Evolutionary conservation across 35 echinoderm and acorn worm genomes (phyloP).

Genomic region (Acanthaster planci): DNA sequence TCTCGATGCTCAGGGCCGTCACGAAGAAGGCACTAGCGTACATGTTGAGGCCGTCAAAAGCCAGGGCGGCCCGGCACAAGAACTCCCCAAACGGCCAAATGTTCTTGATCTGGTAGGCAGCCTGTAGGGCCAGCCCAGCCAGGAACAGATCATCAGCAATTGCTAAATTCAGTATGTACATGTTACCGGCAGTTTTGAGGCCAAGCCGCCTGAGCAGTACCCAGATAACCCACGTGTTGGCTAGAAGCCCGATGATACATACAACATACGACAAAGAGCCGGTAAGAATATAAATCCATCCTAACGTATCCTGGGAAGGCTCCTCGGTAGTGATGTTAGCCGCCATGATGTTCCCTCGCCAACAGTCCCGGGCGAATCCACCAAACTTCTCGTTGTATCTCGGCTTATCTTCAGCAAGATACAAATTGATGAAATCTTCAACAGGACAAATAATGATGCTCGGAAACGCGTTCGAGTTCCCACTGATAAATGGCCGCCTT

Average conservation of each 20-base stretch:
- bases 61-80: neutral
- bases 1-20: constrained; percentile 39
- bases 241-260: constrained; percentile 21
- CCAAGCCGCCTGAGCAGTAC: constrained; percentile 14
- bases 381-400: too few species aligned
- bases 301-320: neutral
- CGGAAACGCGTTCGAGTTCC: too few species aligned
- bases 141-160: constrained; percentile 40
- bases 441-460: too few species aligned
- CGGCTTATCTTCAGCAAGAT: too few species aligned
- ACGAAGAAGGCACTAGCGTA: constrained; percentile 54
- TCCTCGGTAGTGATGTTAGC: neutral
- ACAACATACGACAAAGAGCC: constrained; percentile 34
- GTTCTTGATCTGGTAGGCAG: constrained; percentile 21
- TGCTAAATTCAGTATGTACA: constrained; percentile 33
- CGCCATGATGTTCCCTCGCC: neutral
- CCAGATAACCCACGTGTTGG: constrained; percentile 35
- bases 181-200: constrained; percentile 30
- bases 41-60: constrained; percentile 34
- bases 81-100: constrained; percentile 36
- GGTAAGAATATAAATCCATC: constrained; percentile 7
- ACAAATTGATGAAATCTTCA: too few species aligned
- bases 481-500: too few species aligned
- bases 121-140: constrained; percentile 2
- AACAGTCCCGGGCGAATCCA: too few species aligned